Base-by-base conservation (phyloP, 2,113 vertebrate species). In the Channa maculata region DNA sequence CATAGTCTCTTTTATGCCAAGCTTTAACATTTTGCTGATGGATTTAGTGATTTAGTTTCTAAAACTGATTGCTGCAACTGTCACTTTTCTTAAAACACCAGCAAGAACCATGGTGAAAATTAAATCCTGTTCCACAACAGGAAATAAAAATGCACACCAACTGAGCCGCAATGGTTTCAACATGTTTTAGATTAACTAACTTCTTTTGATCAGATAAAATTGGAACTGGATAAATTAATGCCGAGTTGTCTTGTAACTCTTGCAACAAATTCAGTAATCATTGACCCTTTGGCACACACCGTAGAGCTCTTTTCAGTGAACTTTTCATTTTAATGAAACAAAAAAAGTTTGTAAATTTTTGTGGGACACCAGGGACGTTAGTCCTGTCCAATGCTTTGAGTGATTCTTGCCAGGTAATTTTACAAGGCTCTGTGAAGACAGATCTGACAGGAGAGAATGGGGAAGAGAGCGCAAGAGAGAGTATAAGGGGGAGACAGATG, bases 321-420 rank as follows among this genome's bases (percentile, higher is more conserved):
- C 83, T 80, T 70, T 74, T 84, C 71, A 77, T 83, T 81, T 85
- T 80, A 87, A 86, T 86, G 74, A 85, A 90, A 81, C 67, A 65
- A 75, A 72, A 73, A 77, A 76, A 76, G 66, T 83, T 71, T 75
- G 86, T 78, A 81, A 83, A 85, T 39, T 48, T 87, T 86, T 90
- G 84, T 75, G 65, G 81, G 77, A 88, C 84, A 2, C 81, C 6
- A 68, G 89, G 72, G 88, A 86, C 80, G 34, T 11, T 0, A 46
- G 71, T 61, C 71, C 65, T 3, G 71, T 85, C 83, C 81, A 81
- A 80, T 37, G 72, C 82, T 86, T 87, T 87, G 55, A 82, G 76
- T 45, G 71, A 61, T 52, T 77, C 84, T 71, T 89, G 90, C 90
- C 87, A 91, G 88, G 84, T 89, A 62, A 83, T 87, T 92, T 88